phyloP scores from a whole-genome alignment of 2,797 vertebrate genomes.

The Chaenodraco wilsoni region DNA sequence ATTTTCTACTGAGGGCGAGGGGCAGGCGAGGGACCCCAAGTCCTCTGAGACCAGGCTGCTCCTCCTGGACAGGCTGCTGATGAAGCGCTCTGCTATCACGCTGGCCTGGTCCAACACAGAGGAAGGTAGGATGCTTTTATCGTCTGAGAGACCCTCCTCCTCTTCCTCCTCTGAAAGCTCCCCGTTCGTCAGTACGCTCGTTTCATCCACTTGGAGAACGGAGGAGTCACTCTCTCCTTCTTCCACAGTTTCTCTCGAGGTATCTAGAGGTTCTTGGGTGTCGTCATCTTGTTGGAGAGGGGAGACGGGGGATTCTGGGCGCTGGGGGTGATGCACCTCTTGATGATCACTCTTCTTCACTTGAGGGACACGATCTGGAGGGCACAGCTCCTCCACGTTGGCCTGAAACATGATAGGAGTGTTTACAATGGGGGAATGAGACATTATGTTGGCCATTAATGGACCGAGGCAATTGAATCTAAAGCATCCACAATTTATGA shows the following conservation, averaged over 20 bases:
- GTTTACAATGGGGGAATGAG: constrained; percentile 47
- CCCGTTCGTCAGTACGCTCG: constrained; percentile 85
- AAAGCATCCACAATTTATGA: constrained; percentile 43
- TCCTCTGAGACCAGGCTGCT: constrained; percentile 88
- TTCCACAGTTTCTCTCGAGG: constrained; percentile 52
- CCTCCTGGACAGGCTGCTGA: constrained; percentile 82
- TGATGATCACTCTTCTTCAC: constrained; percentile 23
- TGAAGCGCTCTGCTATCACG: constrained; percentile 85
- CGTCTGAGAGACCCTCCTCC: constrained; percentile 65
- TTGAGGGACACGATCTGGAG: constrained; percentile 28
- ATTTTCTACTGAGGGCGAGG: constrained; percentile 77
- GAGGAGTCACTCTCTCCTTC: constrained; percentile 71
- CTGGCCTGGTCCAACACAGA: constrained; percentile 91
- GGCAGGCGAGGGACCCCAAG: constrained; percentile 70
- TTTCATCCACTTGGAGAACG: constrained; percentile 74
- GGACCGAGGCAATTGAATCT: constrained; percentile 28
- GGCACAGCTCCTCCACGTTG: constrained; percentile 42
- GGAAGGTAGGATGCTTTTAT: constrained; percentile 84
- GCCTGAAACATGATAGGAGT: constrained; percentile 64
- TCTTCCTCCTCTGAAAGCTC: constrained; percentile 87
- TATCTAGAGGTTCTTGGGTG: constrained; percentile 60
- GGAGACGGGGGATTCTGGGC: constrained; percentile 31
- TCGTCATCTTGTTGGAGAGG: constrained; percentile 41
- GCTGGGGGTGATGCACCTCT: constrained; percentile 45
- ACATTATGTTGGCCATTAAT: constrained; percentile 34